These are phyloP conservation scores for Stenodera caucasica DNA, from an alignment of 2,888 invertebrate species.

Conservation along the genomic window DNA sequence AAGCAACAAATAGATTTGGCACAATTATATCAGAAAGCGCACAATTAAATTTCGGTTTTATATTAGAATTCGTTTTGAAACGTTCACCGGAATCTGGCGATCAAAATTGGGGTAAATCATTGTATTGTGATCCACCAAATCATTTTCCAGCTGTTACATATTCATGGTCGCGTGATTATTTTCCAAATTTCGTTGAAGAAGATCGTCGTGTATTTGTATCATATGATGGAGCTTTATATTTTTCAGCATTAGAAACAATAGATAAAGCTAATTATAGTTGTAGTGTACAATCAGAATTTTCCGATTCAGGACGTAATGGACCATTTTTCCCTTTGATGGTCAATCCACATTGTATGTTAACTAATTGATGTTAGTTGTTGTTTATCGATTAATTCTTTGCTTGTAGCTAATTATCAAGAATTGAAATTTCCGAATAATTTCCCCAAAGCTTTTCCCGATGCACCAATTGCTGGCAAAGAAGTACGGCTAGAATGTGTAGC, in stretches of 20 bases:
- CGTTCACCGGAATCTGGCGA: slow-evolving; percentile 81
- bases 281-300: slow-evolving; percentile 84
- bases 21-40: slow-evolving; percentile 87
- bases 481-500: slow-evolving; percentile 93
- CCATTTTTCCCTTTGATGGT: slow-evolving; percentile 84
- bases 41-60: slow-evolving; percentile 83
- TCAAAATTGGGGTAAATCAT: slow-evolving; percentile 92
- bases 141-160: slow-evolving; percentile 88
- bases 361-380: slow-evolving; percentile 11
- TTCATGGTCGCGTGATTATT: slow-evolving; percentile 88
- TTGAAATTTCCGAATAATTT: slow-evolving; percentile 93
- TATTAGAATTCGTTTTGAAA: slow-evolving; percentile 87
- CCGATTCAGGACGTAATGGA: slow-evolving; percentile 86
- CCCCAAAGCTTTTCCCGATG: slow-evolving; percentile 93
- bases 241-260: slow-evolving; percentile 88
- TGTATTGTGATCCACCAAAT: slow-evolving; percentile 91
- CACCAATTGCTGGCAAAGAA: slow-evolving; percentile 86
- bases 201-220: slow-evolving; percentile 93
- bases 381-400: slow-evolving; percentile 17
- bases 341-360: slow-evolving; percentile 71
- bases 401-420: slow-evolving; percentile 80
- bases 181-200: slow-evolving; percentile 91
- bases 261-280: slow-evolving; percentile 91
- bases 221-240: slow-evolving; percentile 90
- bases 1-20: slow-evolving; percentile 87